Evolutionary conservation across 1,140 invertebrate species (phyloP), one percentile per base, ranked within the genome.

Genomic region (Phocides pigmalion): DNA sequence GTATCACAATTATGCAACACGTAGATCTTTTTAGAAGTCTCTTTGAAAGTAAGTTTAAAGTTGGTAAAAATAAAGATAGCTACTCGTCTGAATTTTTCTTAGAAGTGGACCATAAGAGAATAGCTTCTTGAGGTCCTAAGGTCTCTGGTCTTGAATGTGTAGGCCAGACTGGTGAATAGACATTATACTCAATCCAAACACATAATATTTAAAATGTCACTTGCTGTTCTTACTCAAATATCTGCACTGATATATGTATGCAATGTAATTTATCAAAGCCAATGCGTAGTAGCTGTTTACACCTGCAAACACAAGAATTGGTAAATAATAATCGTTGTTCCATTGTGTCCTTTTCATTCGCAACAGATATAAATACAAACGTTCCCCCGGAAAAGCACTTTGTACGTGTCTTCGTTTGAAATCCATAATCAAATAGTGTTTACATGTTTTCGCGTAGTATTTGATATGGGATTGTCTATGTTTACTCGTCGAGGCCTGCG

Each of bases 401-500:
- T 35, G 42, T 70, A 70, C 58, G 59, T 68, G 73, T 70, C 70
- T 66, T 67, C 68, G 58, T 53, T 56, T 68, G 68, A 79, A 79
- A 88, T 89, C 86, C 82, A 72, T 76, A 72, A 65, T 74, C 77
- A 89, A 89, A 87, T 77, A 87, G 68, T 82, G 77, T 83, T 89
- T 85, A 85, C 74, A 50, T 82, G 81, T 84, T 77, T 82, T 81
- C 71, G 65, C 84, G 81, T 81, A 74, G 75, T 89, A 90, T 90
- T 90, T 90, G 67, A 75, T 16, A 39, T 70, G 66, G 63, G 81
- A 89, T 87, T 68, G 70, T 70, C 59, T 62, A 12, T 81, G 83
- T 86, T 86, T 77, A 86, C 82, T 73, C 53, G 42, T 9, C 73
- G 74, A 76, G 76, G 78, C 79, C 76, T 70, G 68, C 25, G 65